A percentile compares a stretch with the other conserved stretches of the same genome.
Evolutionary conservation across 2,888 invertebrate species (phyloP).

Genomic region (Leucoma salicis): DNA sequence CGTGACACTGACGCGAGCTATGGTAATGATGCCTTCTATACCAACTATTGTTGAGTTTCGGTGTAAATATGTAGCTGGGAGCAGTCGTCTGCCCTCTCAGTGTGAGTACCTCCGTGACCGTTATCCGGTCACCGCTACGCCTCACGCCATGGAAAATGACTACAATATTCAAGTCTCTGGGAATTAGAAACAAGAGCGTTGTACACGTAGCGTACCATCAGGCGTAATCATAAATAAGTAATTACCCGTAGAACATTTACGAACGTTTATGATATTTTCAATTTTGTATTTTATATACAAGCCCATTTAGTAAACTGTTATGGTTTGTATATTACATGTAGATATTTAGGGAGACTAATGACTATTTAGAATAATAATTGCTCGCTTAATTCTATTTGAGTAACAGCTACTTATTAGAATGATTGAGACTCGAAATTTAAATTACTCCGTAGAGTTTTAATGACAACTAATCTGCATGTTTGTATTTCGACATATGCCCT

Average conservation of each 20-base stretch:
- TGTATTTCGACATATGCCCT: too few relatives aligned
- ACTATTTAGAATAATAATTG: not conserved
- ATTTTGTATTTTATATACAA: not conserved
- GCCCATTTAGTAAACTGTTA: not conserved
- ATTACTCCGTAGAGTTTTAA: too few relatives aligned
- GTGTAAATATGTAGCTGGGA: slow-evolving; percentile 46
- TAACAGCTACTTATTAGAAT: too few relatives aligned
- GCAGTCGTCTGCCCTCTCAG: slow-evolving; percentile 54
- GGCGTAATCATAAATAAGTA: slow-evolving; percentile 12
- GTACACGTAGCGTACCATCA: slow-evolving; percentile 26
- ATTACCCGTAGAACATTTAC: not conserved
- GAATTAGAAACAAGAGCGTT: slow-evolving; percentile 51
- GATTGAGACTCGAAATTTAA: too few relatives aligned
- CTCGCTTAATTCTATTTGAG: not conserved
- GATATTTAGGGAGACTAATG: not conserved
- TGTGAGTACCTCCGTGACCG: slow-evolving; percentile 65
- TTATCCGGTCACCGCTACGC: slow-evolving; percentile 75
- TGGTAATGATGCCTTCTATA: slow-evolving; percentile 61
- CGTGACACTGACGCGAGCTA: slow-evolving; percentile 74
- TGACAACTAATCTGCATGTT: too few relatives aligned
- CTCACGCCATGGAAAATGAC: slow-evolving; percentile 48
- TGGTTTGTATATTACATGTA: not conserved
- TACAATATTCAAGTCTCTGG: slow-evolving; percentile 52
- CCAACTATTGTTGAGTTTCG: slow-evolving; percentile 49
- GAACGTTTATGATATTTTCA: not conserved